Evolutionary conservation across 2,888 invertebrate genomes (phyloP).

Genomic region (Elmis aenea): DNA sequence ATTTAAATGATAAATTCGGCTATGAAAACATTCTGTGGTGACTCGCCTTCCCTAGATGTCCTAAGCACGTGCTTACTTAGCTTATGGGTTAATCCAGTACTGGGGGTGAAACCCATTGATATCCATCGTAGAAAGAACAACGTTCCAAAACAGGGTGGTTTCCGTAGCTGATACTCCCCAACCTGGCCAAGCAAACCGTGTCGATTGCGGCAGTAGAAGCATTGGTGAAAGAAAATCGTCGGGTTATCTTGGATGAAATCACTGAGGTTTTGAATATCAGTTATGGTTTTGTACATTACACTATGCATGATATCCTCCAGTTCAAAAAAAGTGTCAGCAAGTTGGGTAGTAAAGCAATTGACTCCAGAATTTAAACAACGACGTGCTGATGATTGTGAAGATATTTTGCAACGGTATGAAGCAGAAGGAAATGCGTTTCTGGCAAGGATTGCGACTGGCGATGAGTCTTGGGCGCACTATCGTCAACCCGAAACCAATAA

Average conservation of each 20-base stretch:
- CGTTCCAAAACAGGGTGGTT: conserved; percentile 5
- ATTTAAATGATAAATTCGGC: too few relatives aligned
- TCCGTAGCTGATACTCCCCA: conserved; percentile 4
- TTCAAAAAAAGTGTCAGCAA: background rate
- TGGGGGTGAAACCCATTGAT: too few relatives aligned
- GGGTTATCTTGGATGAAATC: conserved; percentile 4
- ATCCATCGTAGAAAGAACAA: too few relatives aligned
- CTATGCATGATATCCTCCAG: too few relatives aligned
- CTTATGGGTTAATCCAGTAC: too few relatives aligned
- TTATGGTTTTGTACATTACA: background rate
- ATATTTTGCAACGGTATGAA: too few relatives aligned
- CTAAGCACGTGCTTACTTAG: too few relatives aligned
- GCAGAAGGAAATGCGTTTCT: too few relatives aligned
- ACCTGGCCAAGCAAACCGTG: conserved; percentile 5
- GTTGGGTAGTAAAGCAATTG: conserved; percentile 1
- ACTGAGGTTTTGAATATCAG: conserved; percentile 1
- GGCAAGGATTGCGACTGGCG: conserved; percentile 3
- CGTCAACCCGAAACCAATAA: conserved; percentile 1
- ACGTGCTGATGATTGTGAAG: background rate
- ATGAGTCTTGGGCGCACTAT: conserved; percentile 2
- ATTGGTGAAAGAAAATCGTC: conserved; percentile 7
- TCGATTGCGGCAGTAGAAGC: conserved; percentile 8
- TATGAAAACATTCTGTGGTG: too few relatives aligned
- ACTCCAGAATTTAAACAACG: too few relatives aligned
- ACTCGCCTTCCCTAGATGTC: too few relatives aligned